Base-by-base conservation (phyloP, 1,140 invertebrate genomes). In the Cydia splendana region DNA sequence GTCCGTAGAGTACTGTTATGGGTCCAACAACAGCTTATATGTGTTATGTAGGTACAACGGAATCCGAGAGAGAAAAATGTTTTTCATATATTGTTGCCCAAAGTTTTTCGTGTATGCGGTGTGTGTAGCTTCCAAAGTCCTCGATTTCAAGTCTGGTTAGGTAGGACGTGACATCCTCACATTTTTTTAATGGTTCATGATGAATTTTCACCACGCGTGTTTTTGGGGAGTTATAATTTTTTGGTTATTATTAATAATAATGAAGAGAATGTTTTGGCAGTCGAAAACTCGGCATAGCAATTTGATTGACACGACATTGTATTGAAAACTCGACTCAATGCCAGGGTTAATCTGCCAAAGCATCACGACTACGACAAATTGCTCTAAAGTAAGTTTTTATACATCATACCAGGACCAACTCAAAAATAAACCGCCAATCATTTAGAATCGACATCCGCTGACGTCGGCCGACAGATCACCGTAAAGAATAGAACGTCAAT, bases 401-500 rank as follows among this genome's bases (percentile, higher is more conserved):
- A 62, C 20, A 53, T 53, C 51, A 53, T 18, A 53, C 51, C 51
- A n/a, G 51, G n/a, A 53, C 15, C 48, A n/a, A n/a, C 57, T 62
- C 57, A 62, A 62, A 62, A 62, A 62, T 62, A 62, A 62, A 20
- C 4, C 57, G 20, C 20, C 57, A 62, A 62, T 24, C 18, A 24
- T 24, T 24, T 18, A 24, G 57, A 24, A 62, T 62, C 57, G 57
- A 62, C 57, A 62, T 62, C 57, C 57, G 57, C 57, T 62, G 57
- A 62, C 57, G 57, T 62, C 57, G 57, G 4, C 53, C 10, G 57
- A 62, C 57, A 62, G 57, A 62, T 62, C 57, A 62, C 57, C 20
- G 57, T 62, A 62, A 62, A 62, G 57, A 62, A 62, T 62, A 62
- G 57, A 62, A 62, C 57, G 15, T 62, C 57, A 24, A 20, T 24